A percentile compares a stretch with the other conserved stretches of the same genome.
Conservation (phyloP, 2,888 invertebrate species). For the Metallyticus violacea region DNA sequence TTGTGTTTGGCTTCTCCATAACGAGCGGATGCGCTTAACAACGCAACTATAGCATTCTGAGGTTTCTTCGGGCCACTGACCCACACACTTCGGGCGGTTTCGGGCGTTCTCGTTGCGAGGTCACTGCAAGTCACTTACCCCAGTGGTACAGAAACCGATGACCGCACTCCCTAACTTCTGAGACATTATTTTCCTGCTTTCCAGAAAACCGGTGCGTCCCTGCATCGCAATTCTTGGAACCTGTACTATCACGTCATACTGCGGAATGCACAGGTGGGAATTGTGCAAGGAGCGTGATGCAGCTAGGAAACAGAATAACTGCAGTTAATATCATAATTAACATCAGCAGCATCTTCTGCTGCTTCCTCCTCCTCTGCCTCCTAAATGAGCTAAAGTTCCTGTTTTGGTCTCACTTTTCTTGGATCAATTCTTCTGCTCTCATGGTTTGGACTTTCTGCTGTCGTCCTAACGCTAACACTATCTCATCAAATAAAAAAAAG, state of each 20-base stretch:
- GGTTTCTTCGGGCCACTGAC: slow-evolving; percentile 32
- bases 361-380: too few relatives aligned
- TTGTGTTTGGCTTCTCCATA: slow-evolving; percentile 16
- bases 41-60: neutral
- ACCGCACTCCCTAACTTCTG: neutral
- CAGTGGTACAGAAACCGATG: slow-evolving; percentile 37
- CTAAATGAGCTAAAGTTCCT: too few relatives aligned
- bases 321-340: too few relatives aligned
- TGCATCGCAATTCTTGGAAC: neutral
- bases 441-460: too few relatives aligned
- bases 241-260: neutral
- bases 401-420: too few relatives aligned
- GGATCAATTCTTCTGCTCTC: too few relatives aligned
- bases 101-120: slow-evolving; percentile 46
- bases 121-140: slow-evolving; percentile 66
- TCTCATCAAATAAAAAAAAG: too few relatives aligned
- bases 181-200: neutral
- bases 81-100: slow-evolving; percentile 28
- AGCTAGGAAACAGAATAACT: too few relatives aligned
- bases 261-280: too few relatives aligned
- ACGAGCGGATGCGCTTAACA: neutral
- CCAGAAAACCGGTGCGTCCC: neutral
- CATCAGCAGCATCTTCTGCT: too few relatives aligned
- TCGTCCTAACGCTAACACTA: too few relatives aligned
- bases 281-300: too few relatives aligned